Percentiles rank a stretch among this genome's conserved stretches.
Evolutionary conservation across 2,113 vertebrate genomes (phyloP).

Genomic region (Opisthocomus hoazin): DNA sequence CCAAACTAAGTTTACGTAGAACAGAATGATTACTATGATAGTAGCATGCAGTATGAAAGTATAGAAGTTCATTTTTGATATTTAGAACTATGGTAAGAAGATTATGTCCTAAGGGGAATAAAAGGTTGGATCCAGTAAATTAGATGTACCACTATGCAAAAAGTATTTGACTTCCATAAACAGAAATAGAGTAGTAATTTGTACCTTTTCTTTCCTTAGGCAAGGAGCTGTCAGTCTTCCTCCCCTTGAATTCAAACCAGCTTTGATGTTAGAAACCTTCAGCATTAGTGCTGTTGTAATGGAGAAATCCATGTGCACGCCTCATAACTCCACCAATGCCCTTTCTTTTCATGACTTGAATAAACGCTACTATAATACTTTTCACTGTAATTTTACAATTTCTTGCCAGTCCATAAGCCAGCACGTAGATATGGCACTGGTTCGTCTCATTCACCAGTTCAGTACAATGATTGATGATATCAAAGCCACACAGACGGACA

Average conservation of each 20-base stretch:
- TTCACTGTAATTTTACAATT: constrained; percentile 95
- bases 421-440: constrained; percentile 96
- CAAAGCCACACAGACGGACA: constrained; percentile 97
- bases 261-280: constrained; percentile 95
- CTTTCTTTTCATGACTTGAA: constrained; percentile 94
- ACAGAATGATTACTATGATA: not conserved
- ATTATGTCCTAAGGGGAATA: not conserved
- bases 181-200: not conserved
- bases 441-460: constrained; percentile 97
- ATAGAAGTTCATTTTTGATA: not conserved
- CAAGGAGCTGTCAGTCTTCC: constrained; percentile 90
- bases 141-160: not conserved
- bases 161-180: not conserved
- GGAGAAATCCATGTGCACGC: constrained; percentile 88
- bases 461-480: constrained; percentile 98
- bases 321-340: constrained; percentile 80
- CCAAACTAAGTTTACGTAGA: not conserved
- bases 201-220: constrained; percentile 61
- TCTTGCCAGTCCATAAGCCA: constrained; percentile 98
- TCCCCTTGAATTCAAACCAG: constrained; percentile 93
- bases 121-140: not conserved
- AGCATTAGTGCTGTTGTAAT: constrained; percentile 93
- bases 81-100: not conserved
- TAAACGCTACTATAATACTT: constrained; percentile 91
- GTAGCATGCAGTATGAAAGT: not conserved